These are phyloP conservation scores for Calycopis cecrops DNA, from an alignment of 1,140 invertebrate species.

Conservation along the genomic window DNA sequence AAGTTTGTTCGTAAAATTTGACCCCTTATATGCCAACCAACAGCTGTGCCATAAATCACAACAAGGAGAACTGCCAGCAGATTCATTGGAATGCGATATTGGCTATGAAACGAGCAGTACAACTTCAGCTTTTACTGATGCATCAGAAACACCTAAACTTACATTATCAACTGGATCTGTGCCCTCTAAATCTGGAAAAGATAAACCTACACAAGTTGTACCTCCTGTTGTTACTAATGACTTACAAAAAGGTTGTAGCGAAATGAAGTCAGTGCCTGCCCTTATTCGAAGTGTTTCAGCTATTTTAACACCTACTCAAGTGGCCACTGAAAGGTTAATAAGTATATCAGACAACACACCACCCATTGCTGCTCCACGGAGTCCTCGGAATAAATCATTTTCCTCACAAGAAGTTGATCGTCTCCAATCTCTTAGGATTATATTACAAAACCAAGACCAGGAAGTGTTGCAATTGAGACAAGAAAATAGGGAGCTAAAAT, in stretches of 20 bases:
- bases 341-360: slow-evolving; percentile 53
- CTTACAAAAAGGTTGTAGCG: slow-evolving; percentile 27
- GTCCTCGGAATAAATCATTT: slow-evolving; percentile 36
- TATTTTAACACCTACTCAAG: slow-evolving; percentile 54
- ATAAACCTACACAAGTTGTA: slow-evolving; percentile 60
- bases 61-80: slow-evolving; percentile 13
- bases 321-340: slow-evolving; percentile 55
- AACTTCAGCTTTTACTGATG: slow-evolving; percentile 44
- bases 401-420: slow-evolving; percentile 45
- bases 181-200: slow-evolving; percentile 32
- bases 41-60: slow-evolving; percentile 20
- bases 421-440: slow-evolving; percentile 47
- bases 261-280: slow-evolving; percentile 35
- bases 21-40: slow-evolving; percentile 74
- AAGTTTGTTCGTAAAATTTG: slow-evolving; percentile 78
- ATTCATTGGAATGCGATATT: slow-evolving; percentile 46
- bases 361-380: slow-evolving; percentile 48
- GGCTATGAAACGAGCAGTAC: slow-evolving; percentile 64
- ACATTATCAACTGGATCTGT: slow-evolving; percentile 41
- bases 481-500: slow-evolving; percentile 55
- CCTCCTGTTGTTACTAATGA: slow-evolving; percentile 51
- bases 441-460: slow-evolving; percentile 61
- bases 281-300: slow-evolving; percentile 59
- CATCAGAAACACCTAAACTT: slow-evolving; percentile 37
- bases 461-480: slow-evolving; percentile 52